Evolutionary conservation across 1,140 invertebrate genomes (phyloP).

Genomic region (Scaptomyza graminum): DNA sequence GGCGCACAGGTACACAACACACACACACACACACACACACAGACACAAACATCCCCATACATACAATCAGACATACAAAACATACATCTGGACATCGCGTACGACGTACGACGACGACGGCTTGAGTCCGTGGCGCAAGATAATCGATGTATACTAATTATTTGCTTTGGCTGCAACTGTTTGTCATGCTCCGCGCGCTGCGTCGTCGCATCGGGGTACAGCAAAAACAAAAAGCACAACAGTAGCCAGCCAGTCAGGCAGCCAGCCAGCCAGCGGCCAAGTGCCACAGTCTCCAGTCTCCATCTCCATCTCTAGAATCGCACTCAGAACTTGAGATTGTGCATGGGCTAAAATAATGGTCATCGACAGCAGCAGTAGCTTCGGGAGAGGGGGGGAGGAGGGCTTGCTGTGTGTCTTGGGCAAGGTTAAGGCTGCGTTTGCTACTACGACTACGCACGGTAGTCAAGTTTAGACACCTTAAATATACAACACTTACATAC

Average conservation of each 20-base stretch:
- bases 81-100: constrained; percentile 2
- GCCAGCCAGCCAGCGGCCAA: background rate
- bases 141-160: constrained; percentile 83
- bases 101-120: background rate
- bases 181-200: constrained; percentile 69
- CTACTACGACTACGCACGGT: constrained; percentile 54
- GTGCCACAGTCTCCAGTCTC: constrained; percentile 2
- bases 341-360: constrained; percentile 68
- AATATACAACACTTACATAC: constrained; percentile 45
- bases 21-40: constrained; percentile 9
- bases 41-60: constrained; percentile 7
- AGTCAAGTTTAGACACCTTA: constrained; percentile 81
- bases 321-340: constrained; percentile 31
- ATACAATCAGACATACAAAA: constrained; percentile 10
- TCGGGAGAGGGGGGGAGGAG: constrained; percentile 1
- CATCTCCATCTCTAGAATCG: constrained; percentile 3
- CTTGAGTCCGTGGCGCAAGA: constrained; percentile 62
- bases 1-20: constrained; percentile 42
- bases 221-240: constrained; percentile 77
- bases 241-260: constrained; percentile 44
- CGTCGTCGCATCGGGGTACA: constrained; percentile 52
- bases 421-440: constrained; percentile 65
- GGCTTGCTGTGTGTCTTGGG: constrained; percentile 54
- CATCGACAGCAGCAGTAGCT: constrained; percentile 64
- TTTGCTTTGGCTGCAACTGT: constrained; percentile 81